Evolutionary conservation across 2,797 vertebrate species (phyloP), one percentile per base, ranked within the genome.

Genomic region (Enteromius paludinosus): DNA sequence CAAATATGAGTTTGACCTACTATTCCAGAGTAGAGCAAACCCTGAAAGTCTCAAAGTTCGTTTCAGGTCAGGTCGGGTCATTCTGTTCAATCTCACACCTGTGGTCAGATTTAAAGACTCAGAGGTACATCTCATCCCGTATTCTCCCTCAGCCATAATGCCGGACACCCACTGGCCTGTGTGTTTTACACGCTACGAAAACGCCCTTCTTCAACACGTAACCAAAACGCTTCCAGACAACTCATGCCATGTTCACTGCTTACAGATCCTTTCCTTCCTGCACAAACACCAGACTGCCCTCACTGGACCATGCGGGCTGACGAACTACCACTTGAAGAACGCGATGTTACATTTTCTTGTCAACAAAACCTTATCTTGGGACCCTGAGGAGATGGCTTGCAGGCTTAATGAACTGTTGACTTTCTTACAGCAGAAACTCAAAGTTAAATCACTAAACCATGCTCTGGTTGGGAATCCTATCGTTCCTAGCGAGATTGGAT

Each of bases 1-100:
- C 84, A 98, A 97, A 79, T 98, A 97, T 0, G 95, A 97, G 66
- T 97, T 98, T 18, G 96, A 97, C 86, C 92, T 99, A 43, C 91
- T 89, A 47, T 96, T 96, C 61, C 89, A 88, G 62, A 93, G 94
- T 54, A 84, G 93, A 11, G 92, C 94, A 66, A 92, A 89, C 0
- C 95, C 96, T 0, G 96, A 95, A n/a, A 93, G 94, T 77, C 90
- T 98, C 79, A 94, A 90, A 73, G 95, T 98, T 88, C 92, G 92
- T 66, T 98, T 98, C 87, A 93, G 92, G 85, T 98, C 97, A 0
- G 96, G 97, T 17, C 96, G 93, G 89, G 93, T 84, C 0, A 89
- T 99, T 47, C 87, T 82, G 72, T 97, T 99, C 75, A 95, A 92
- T 18, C 87, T 99, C 81, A 96, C 91, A 11, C 97, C 97, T 0